Evolutionary conservation across 2,888 invertebrate genomes (phyloP).

Genomic region (Leptopilina syphax): DNA sequence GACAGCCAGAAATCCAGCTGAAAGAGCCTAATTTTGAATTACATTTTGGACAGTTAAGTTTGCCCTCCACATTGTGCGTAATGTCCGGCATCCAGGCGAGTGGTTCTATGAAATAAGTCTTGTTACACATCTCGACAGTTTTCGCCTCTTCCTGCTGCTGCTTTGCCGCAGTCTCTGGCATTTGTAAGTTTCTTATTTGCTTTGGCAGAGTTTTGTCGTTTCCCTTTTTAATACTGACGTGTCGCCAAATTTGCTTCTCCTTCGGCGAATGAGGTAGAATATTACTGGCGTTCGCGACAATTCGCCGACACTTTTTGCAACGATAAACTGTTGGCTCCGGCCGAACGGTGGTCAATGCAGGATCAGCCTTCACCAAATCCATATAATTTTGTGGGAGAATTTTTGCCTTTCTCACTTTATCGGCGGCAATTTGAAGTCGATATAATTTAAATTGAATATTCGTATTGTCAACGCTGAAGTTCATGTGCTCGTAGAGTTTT

Average conservation of each 20-base stretch:
- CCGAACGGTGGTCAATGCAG: slow-evolving; percentile 84
- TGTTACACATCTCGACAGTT: slow-evolving; percentile 80
- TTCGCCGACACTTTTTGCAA: slow-evolving; percentile 88
- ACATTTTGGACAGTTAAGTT: slow-evolving; percentile 92
- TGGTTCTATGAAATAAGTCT: slow-evolving; percentile 92
- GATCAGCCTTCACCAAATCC: slow-evolving; percentile 89
- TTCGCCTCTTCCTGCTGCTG: slow-evolving; percentile 56
- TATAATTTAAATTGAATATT: slow-evolving; percentile 86
- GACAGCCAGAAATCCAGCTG: slow-evolving; percentile 92
- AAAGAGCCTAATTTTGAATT: slow-evolving; percentile 91
- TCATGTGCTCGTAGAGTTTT: slow-evolving; percentile 87
- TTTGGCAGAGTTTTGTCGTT: slow-evolving; percentile 62
- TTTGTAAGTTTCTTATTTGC: slow-evolving; percentile 53
- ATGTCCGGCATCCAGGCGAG: slow-evolving; percentile 92
- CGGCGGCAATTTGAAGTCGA: slow-evolving; percentile 87
- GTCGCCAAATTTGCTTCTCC: slow-evolving; percentile 78
- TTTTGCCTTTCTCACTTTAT: slow-evolving; percentile 89
- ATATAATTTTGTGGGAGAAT: slow-evolving; percentile 88
- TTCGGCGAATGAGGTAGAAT: slow-evolving; percentile 85
- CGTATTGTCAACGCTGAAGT: slow-evolving; percentile 84
- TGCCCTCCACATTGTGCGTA: slow-evolving; percentile 85
- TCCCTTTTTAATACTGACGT: slow-evolving; percentile 71
- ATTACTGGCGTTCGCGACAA: slow-evolving; percentile 89
- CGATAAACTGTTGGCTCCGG: slow-evolving; percentile 91
- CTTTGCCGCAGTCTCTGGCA: slow-evolving; percentile 47